phyloP scores from a whole-genome alignment of 2,113 vertebrate species.

The Coturnix japonica region DNA sequence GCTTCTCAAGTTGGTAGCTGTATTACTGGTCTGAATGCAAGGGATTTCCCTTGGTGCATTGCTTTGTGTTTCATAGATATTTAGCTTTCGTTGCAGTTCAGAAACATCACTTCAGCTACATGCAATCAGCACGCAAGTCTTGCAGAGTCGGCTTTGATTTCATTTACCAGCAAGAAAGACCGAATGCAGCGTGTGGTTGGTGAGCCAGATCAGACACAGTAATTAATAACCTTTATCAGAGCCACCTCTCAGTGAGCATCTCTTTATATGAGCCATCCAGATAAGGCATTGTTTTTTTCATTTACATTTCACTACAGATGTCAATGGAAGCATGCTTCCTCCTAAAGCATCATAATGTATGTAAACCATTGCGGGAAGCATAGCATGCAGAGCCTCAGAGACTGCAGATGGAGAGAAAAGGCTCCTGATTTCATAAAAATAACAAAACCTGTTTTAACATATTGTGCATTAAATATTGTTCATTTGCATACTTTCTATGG shows the following conservation, averaged over 20 bases:
- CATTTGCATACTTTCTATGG: conserved; percentile 67
- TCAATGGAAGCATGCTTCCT: conserved; percentile 52
- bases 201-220: accelerated
- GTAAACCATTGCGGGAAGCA: conserved; percentile 50
- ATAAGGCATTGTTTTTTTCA: conserved; percentile 54
- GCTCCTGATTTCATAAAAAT: conserved; percentile 71
- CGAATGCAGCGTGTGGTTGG: not conserved
- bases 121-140: not conserved
- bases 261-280: not conserved
- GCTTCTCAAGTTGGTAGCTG: not conserved
- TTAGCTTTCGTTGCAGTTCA: not conserved
- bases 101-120: not conserved
- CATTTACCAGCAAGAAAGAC: not conserved
- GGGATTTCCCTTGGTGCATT: not conserved
- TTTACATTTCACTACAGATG: conserved; percentile 61
- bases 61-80: not conserved
- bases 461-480: conserved; percentile 72
- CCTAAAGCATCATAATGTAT: conserved; percentile 55
- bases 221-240: not conserved
- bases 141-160: not conserved
- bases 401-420: conserved; percentile 72
- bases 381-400: conserved; percentile 21
- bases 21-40: not conserved
- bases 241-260: not conserved
- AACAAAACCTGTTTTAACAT: conserved; percentile 72